Evolutionary conservation across 2,888 invertebrate genomes (phyloP).

Genomic region (Pseudococcus jackbeardsleyi): DNA sequence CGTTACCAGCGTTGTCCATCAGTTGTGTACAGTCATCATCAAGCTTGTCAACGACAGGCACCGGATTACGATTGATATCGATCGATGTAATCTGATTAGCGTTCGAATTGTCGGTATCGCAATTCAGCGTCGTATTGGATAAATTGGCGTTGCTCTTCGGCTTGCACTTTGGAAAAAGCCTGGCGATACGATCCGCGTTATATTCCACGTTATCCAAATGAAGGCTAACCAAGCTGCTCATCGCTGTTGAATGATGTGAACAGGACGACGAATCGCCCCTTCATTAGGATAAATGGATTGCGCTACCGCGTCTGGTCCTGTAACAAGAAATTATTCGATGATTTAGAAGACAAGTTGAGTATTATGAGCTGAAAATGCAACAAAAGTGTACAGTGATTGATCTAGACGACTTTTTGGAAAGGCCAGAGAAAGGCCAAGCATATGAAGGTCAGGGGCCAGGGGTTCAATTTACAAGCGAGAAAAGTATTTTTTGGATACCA

Average conservation of each 20-base stretch:
- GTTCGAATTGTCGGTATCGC: conserved; percentile 26
- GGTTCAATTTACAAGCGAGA: too few species aligned
- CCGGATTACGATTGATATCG: conserved; percentile 63
- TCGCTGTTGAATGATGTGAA: conserved; percentile 60
- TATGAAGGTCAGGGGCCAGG: too few species aligned
- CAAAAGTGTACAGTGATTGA: too few species aligned
- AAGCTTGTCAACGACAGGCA: conserved; percentile 41
- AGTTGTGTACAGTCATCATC: conserved; percentile 60
- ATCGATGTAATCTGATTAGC: conserved; percentile 50
- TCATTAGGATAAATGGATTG: conserved; percentile 57
- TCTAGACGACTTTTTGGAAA: too few species aligned
- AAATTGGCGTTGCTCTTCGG: conserved; percentile 51
- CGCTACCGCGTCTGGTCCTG: conserved; percentile 48
- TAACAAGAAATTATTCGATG: not conserved
- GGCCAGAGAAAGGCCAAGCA: too few species aligned
- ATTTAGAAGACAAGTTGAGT: too few species aligned
- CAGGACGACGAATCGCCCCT: conserved; percentile 62
- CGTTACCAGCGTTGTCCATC: conserved; percentile 61
- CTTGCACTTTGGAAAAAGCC: conserved; percentile 63
- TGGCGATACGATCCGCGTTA: conserved; percentile 64
- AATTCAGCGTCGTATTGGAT: conserved; percentile 9
- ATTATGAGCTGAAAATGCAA: too few species aligned
- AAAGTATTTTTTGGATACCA: too few species aligned
- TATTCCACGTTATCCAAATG: conserved; percentile 64
- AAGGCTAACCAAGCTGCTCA: conserved; percentile 65